These are phyloP conservation scores for Tamias sibiricus DNA, from an alignment of 2,113 vertebrate genomes.

Conservation along the genomic window DNA sequence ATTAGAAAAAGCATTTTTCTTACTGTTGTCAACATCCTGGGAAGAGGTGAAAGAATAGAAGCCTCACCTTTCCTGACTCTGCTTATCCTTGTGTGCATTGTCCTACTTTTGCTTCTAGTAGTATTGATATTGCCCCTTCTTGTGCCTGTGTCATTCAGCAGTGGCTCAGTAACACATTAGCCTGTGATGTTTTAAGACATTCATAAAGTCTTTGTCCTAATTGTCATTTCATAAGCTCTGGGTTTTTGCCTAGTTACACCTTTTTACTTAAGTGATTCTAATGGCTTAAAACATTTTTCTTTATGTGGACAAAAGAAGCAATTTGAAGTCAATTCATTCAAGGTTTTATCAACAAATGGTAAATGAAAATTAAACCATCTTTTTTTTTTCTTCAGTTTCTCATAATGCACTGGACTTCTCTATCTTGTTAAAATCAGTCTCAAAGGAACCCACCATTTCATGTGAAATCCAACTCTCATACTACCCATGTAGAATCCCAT, in stretches of 20 bases:
- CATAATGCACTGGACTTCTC: not conserved
- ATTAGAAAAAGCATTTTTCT: slow-evolving; percentile 11
- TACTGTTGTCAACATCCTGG: not conserved
- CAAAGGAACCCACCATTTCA: not conserved
- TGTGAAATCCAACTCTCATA: not conserved
- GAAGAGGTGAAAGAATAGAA: not conserved
- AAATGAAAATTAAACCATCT: not conserved
- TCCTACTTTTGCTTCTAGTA: not conserved
- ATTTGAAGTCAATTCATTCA: not conserved
- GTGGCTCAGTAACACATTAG: not conserved
- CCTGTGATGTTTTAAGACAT: not conserved
- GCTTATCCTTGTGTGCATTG: not conserved
- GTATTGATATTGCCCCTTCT: not conserved
- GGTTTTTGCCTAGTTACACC: not conserved
- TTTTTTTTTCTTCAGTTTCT: not conserved
- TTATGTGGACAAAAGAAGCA: not conserved
- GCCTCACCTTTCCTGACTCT: not conserved
- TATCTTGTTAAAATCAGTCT: not conserved
- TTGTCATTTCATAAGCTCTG: not conserved
- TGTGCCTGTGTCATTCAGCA: not conserved
- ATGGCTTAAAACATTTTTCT: not conserved
- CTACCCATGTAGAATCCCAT: not conserved
- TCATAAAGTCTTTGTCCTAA: not conserved
- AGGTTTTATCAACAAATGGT: not conserved
- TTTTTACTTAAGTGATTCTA: not conserved